phyloP scores from a whole-genome alignment of 2,797 vertebrate species.

The Arremon aurantiirostris region DNA sequence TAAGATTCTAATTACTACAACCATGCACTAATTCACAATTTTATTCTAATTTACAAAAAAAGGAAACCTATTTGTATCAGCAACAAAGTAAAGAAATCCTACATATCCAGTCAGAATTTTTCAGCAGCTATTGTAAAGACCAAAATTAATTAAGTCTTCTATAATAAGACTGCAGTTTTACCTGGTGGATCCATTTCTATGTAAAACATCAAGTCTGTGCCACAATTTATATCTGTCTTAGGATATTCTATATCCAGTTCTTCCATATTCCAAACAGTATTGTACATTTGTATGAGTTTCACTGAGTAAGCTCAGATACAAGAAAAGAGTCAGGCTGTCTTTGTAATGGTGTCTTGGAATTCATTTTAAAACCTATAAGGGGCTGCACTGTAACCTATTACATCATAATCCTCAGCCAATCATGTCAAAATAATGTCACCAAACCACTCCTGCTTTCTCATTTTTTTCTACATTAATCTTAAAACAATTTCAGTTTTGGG shows the following conservation, averaged over 20 bases:
- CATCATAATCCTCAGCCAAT: conserved; percentile 98
- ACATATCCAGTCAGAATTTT: conserved; percentile 29
- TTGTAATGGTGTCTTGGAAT: conserved; percentile 80
- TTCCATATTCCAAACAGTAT: conserved; percentile 79
- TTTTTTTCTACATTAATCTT: conserved; percentile 67
- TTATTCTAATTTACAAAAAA: conserved; percentile 32
- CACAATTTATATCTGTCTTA: conserved; percentile 77
- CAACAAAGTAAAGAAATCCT: conserved; percentile 56
- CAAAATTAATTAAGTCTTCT: conserved; percentile 62
- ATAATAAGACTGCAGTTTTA: conserved; percentile 72
- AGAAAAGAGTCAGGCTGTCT: conserved; percentile 78
- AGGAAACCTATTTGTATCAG: conserved; percentile 22
- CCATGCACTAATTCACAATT: conserved; percentile 45
- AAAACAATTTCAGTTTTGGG: conserved; percentile 53
- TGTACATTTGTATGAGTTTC: conserved; percentile 81
- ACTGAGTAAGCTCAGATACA: conserved; percentile 74
- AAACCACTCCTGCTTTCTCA: conserved; percentile 86
- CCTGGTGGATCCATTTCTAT: conserved; percentile 84
- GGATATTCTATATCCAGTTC: conserved; percentile 80
- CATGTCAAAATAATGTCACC: conserved; percentile 86
- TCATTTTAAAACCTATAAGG: conserved; percentile 85
- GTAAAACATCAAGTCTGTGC: conserved; percentile 83
- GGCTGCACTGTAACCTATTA: conserved; percentile 92
- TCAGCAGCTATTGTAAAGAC: conserved; percentile 50
- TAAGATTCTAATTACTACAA: conserved; percentile 65